These are phyloP conservation scores for Jaculus jaculus DNA, from an alignment of 2,113 vertebrate species.

Conservation along the genomic window DNA sequence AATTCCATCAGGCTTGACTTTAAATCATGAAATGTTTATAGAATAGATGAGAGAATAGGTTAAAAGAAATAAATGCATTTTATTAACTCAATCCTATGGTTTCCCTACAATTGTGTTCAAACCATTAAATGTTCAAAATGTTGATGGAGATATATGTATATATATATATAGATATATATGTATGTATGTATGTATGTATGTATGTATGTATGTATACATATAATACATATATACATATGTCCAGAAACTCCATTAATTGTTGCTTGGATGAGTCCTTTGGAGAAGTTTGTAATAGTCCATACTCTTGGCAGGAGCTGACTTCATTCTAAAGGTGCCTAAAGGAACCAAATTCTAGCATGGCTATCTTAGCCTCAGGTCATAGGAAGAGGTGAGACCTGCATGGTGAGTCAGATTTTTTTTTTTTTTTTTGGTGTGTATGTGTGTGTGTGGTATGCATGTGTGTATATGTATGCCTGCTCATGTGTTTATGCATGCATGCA, in stretches of 20 bases:
- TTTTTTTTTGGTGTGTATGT: neutral
- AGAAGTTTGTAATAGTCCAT: neutral
- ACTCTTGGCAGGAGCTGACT: neutral
- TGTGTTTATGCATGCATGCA: neutral
- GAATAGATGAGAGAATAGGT: neutral
- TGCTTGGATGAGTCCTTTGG: constrained; percentile 24
- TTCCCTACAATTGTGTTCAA: constrained; percentile 29
- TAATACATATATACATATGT: too few species aligned
- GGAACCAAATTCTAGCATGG: too few species aligned
- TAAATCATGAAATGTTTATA: constrained; percentile 17
- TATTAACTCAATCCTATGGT: neutral
- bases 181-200: too few species aligned
- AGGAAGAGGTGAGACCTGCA: too few species aligned
- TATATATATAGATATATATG: too few species aligned
- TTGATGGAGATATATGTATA: neutral
- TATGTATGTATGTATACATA: too few species aligned
- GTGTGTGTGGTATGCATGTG: neutral
- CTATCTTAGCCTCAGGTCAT: too few species aligned
- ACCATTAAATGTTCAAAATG: neutral
- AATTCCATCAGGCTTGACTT: neutral
- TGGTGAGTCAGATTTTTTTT: neutral
- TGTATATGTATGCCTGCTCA: neutral
- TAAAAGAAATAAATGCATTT: neutral
- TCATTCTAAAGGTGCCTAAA: too few species aligned
- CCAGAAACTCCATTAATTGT: neutral